Percentiles rank a stretch among this genome's conserved stretches.
Evolutionary conservation across 2,113 vertebrate genomes (phyloP).

Genomic region (Amphiprion percula): DNA sequence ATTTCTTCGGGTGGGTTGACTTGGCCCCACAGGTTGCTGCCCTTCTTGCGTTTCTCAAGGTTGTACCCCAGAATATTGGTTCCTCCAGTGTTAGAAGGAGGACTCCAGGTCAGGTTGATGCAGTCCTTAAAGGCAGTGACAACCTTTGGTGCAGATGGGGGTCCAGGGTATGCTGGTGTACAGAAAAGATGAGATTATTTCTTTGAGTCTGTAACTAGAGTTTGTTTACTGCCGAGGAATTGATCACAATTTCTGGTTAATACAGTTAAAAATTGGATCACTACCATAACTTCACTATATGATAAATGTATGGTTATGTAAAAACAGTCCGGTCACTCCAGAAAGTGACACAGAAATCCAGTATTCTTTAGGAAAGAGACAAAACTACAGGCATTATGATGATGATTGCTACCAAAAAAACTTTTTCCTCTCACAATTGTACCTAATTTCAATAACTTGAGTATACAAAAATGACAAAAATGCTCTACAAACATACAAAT

Average conservation of each 20-base stretch:
- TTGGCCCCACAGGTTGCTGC: slow-evolving; percentile 87
- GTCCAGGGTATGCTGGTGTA: slow-evolving; percentile 86
- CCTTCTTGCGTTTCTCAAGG: slow-evolving; percentile 92
- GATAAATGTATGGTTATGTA: not conserved
- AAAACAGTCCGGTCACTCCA: too few relatives aligned
- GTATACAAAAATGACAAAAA: too few relatives aligned
- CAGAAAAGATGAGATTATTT: not conserved
- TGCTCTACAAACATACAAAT: not conserved
- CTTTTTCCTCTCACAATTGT: too few relatives aligned
- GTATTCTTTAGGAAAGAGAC: too few relatives aligned
- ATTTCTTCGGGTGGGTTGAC: slow-evolving; percentile 81
- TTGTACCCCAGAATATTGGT: slow-evolving; percentile 89
- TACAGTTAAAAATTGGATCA: not conserved
- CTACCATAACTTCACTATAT: not conserved
- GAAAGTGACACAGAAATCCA: too few relatives aligned
- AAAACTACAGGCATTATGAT: too few relatives aligned
- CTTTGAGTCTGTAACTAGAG: not conserved
- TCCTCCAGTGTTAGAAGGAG: slow-evolving; percentile 84
- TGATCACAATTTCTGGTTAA: not conserved
- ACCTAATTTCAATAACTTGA: too few relatives aligned
- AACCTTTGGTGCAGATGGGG: slow-evolving; percentile 87
- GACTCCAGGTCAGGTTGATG: slow-evolving; percentile 87
- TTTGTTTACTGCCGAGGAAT: not conserved
- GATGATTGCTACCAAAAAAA: too few relatives aligned
- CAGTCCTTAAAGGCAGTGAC: slow-evolving; percentile 83